phyloP scores from a whole-genome alignment of 1,140 invertebrate species.

The Drepana arcuata region DNA sequence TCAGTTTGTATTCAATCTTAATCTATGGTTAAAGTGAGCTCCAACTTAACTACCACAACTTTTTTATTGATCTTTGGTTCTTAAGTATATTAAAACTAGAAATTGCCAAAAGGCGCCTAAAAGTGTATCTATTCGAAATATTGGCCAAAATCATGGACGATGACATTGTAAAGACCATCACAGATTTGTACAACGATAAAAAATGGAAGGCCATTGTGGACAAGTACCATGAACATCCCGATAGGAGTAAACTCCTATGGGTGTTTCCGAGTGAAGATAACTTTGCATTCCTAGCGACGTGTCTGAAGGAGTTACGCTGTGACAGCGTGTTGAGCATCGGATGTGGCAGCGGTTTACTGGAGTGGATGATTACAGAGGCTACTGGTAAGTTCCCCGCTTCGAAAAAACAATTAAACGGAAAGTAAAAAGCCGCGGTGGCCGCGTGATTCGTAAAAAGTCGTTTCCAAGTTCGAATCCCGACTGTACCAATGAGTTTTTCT shows the following conservation, averaged over 20 bases:
- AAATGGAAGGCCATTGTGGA: conserved; percentile 57
- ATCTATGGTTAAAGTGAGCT: too few relatives aligned
- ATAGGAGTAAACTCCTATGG: conserved; percentile 59
- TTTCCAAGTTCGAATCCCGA: too few relatives aligned
- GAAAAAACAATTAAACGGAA: background rate
- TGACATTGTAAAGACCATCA: conserved; percentile 27
- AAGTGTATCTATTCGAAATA: too few relatives aligned
- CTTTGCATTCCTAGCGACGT: conserved; percentile 39
- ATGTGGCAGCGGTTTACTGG: conserved; percentile 63
- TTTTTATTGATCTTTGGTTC: too few relatives aligned
- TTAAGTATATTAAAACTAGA: too few relatives aligned
- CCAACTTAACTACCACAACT: too few relatives aligned
- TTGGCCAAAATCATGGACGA: conserved; percentile 33
- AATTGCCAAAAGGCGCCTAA: too few relatives aligned
- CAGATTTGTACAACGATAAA: conserved; percentile 31
- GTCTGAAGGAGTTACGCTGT: conserved; percentile 31
- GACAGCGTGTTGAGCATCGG: conserved; percentile 55
- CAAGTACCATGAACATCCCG: conserved; percentile 40
- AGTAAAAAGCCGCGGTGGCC: too few relatives aligned
- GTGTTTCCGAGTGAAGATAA: conserved; percentile 63
- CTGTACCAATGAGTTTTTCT: too few relatives aligned
- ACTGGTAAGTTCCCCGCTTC: conserved; percentile 36
- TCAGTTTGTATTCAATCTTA: too few relatives aligned
- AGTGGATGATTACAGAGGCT: conserved; percentile 61
- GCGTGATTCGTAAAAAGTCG: too few relatives aligned